phyloP scores from a whole-genome alignment of 1,140 invertebrate species.

The Mylabris phalerata region DNA sequence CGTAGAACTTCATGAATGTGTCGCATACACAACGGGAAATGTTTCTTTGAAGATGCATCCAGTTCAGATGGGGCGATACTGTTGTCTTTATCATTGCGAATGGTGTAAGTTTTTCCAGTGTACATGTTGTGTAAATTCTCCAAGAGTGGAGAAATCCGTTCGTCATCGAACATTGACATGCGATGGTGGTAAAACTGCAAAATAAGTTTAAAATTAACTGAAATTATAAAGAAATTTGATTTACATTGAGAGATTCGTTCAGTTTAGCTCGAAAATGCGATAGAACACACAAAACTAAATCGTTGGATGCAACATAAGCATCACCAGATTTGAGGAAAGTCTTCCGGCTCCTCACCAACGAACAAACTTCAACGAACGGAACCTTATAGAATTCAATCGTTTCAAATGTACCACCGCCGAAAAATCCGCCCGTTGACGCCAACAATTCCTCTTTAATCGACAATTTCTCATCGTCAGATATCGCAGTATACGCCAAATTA shows the following conservation, averaged over 20 bases:
- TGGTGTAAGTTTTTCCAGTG: conserved; percentile 64
- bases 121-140: conserved; percentile 73
- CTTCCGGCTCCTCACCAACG: conserved; percentile 71
- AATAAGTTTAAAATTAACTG: conserved; percentile 1
- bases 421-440: conserved; percentile 16
- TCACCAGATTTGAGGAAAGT: conserved; percentile 78
- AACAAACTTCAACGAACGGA: conserved; percentile 78
- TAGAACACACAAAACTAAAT: conserved; percentile 79
- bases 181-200: conserved; percentile 44
- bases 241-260: conserved; percentile 64
- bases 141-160: conserved; percentile 65
- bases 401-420: conserved; percentile 51
- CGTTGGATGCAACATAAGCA: conserved; percentile 80
- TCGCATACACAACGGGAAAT: conserved; percentile 93
- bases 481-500: conserved; percentile 47
- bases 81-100: conserved; percentile 37
- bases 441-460: conserved; percentile 32
- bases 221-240: conserved; percentile 25
- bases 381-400: conserved; percentile 73
- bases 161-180: conserved; percentile 71
- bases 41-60: conserved; percentile 68
- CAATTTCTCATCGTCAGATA: conserved; percentile 62
- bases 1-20: conserved; percentile 74
- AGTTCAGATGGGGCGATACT: conserved; percentile 46
- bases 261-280: conserved; percentile 69